Evolutionary conservation across 2,797 vertebrate genomes (phyloP).

Genomic region (Megalops cyprinoides): DNA sequence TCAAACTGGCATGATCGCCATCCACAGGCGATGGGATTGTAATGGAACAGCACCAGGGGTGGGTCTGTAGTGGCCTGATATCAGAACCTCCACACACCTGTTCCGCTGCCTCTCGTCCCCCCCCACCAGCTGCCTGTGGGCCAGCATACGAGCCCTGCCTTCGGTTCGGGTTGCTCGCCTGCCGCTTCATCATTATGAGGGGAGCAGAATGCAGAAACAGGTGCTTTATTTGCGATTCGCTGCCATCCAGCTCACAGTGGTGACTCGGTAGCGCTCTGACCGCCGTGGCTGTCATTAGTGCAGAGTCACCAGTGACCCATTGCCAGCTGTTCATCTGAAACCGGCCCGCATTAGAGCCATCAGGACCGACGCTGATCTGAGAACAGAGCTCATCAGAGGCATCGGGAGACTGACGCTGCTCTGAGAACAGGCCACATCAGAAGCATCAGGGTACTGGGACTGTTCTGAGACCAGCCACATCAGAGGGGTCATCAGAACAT

Average conservation of each 20-base stretch:
- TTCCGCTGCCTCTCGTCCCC: background rate
- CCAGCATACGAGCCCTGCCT: background rate
- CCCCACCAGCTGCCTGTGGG: background rate
- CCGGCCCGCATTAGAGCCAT: too few species aligned
- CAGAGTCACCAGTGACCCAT: background rate
- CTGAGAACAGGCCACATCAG: background rate
- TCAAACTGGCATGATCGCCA: background rate
- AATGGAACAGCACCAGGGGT: background rate
- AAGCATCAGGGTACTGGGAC: background rate
- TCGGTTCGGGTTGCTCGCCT: too few species aligned
- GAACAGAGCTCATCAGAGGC: too few species aligned
- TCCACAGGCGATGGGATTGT: background rate
- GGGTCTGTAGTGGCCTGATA: background rate
- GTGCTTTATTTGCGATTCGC: background rate
- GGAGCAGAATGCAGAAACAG: background rate
- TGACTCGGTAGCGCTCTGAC: background rate
- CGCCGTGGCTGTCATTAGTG: background rate
- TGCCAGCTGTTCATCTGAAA: background rate
- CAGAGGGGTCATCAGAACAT: too few species aligned
- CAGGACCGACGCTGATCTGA: too few species aligned
- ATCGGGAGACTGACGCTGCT: background rate
- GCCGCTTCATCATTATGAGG: too few species aligned
- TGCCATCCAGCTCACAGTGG: too few species aligned
- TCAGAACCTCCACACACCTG: background rate
- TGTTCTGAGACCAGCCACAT: background rate